These are phyloP conservation scores for Apotomis betuletana DNA, from an alignment of 2,888 invertebrate genomes.

Conservation along the genomic window DNA sequence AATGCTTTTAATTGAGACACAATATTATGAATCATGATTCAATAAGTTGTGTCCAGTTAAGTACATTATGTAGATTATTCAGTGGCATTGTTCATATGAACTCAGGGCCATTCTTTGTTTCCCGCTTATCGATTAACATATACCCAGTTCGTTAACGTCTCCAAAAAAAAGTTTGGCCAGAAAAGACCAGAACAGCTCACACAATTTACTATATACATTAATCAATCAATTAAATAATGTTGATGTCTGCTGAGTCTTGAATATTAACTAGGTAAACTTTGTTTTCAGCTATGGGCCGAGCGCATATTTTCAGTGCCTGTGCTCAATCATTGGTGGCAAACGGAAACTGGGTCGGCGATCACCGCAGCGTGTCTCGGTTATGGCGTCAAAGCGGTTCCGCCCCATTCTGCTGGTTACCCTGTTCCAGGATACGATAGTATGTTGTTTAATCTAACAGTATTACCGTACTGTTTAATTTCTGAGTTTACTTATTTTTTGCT, in stretches of 20 bases:
- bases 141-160: too few species aligned
- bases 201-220: too few species aligned
- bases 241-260: neutral
- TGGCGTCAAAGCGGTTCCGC: conserved; percentile 87
- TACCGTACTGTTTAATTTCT: too few species aligned
- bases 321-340: conserved; percentile 98
- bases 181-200: too few species aligned
- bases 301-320: conserved; percentile 80
- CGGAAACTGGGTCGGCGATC: conserved; percentile 96
- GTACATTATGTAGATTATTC: conserved; percentile 35
- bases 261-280: neutral
- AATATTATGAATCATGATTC: neutral
- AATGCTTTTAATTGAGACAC: too few species aligned
- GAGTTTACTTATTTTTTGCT: too few species aligned
- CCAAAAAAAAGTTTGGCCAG: too few species aligned
- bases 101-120: conserved; percentile 35
- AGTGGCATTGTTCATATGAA: conserved; percentile 21
- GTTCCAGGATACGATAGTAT: conserved; percentile 94
- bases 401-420: conserved; percentile 91
- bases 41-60: neutral
- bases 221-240: too few species aligned
- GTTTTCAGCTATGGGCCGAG: conserved; percentile 74
- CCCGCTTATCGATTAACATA: neutral
- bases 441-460: conserved; percentile 47
- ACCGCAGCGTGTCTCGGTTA: conserved; percentile 93